Percentiles rank a stretch among this genome's conserved stretches.
These are phyloP conservation scores for Ammodytes dubius DNA, from an alignment of 2,113 vertebrate species.

Conservation along the genomic window DNA sequence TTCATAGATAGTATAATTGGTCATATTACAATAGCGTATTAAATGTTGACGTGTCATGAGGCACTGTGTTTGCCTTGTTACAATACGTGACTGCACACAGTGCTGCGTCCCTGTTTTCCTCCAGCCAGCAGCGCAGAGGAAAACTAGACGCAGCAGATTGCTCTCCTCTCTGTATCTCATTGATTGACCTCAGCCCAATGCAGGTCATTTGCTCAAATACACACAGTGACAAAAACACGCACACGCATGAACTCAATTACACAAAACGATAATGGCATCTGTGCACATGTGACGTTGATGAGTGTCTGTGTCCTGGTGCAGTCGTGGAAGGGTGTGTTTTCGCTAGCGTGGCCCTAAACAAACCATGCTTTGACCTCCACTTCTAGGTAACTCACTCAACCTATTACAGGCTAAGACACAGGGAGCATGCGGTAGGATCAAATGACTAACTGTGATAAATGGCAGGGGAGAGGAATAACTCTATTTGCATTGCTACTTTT, in stretches of 20 bases:
- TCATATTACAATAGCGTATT: too few relatives aligned
- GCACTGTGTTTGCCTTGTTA: neutral
- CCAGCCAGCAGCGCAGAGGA: neutral
- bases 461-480: neutral
- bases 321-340: slow-evolving; percentile 20
- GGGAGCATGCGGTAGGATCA: slow-evolving; percentile 22
- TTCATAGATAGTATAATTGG: too few relatives aligned
- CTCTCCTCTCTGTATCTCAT: slow-evolving; percentile 42
- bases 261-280: neutral
- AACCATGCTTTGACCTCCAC: slow-evolving; percentile 31
- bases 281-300: slow-evolving; percentile 1
- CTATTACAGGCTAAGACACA: slow-evolving; percentile 4
- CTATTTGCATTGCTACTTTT: neutral
- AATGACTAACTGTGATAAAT: slow-evolving; percentile 20
- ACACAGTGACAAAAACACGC: slow-evolving; percentile 16
- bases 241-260: neutral
- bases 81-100: neutral
- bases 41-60: too few relatives aligned
- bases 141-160: neutral
- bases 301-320: neutral
- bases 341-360: slow-evolving; percentile 2
- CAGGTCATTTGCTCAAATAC: slow-evolving; percentile 30
- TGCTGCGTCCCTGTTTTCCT: too few relatives aligned
- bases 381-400: slow-evolving; percentile 32
- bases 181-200: slow-evolving; percentile 46